Base-by-base conservation (phyloP, 2,888 invertebrate species). In the Zelleria hepariella region DNA sequence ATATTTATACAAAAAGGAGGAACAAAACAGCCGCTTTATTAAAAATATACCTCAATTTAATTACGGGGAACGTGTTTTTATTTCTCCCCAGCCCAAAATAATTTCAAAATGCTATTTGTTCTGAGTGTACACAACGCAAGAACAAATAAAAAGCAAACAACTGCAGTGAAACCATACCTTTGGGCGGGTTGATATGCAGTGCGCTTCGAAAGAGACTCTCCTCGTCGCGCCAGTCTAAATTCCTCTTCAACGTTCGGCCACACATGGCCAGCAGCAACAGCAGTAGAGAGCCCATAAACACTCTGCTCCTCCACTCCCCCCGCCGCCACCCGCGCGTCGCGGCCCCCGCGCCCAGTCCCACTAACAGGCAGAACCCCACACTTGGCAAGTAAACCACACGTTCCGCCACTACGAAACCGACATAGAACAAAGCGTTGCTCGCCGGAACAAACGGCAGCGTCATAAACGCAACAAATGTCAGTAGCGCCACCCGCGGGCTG, bases 401-500 rank as follows among this genome's bases (percentile, higher is more conserved):
- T 87, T 99, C 99, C 62, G 98, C 99, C 60, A 98, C 95, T 67
- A 99, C 98, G 84, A 99, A 99, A 57, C 99, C 99, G 62, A 99
- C 98, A 84, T 98, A 98, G 90, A 98, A 98, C 84, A 98, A 94
- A 70, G 98, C 89, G 91, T 99, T 99, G 71, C 96, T 95, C 64
- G 98, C 98, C 65, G 98, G 98, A 74, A 98, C 91, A 88, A 98
- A 98, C 63, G 98, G 98, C 68, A 98, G 90, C 67, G 95, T 92
- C 76, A 98, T 91, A 74, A 98, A 93, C 58, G 94, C 92, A 65
- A 94, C 88, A 67, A 93, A 92, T 81, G 93, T 90, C 62, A 94
- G 76, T 70, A 83, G 70, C 62, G 89, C 82, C 65, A 83, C 82
- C 75, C 82, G 80, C 65, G 88, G 77, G 68, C 71, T 71, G 82